These are phyloP conservation scores for Hassar affinis DNA, from an alignment of 2,113 vertebrate genomes.

Conservation along the genomic window DNA sequence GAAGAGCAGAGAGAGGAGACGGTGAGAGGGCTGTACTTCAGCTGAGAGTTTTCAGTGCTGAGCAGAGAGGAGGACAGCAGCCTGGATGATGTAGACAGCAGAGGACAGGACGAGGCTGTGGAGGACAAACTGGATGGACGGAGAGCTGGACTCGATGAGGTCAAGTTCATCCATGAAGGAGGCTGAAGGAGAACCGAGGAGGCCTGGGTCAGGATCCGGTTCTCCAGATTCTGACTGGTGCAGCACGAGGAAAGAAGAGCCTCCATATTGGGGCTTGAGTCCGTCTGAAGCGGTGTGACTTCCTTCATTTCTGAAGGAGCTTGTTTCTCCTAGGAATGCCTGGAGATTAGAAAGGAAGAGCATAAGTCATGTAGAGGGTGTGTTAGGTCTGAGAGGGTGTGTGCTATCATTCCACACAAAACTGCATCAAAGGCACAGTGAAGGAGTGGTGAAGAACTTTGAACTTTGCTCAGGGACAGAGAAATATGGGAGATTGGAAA, in stretches of 20 bases:
- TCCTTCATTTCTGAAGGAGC: conserved; percentile 60
- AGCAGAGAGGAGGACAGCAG: conserved; percentile 19
- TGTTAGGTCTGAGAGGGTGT: not conserved
- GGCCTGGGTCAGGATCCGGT: conserved; percentile 63
- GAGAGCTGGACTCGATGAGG: conserved; percentile 19
- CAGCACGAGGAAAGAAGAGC: conserved; percentile 44
- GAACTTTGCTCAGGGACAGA: conserved; percentile 1
- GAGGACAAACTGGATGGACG: conserved; percentile 47
- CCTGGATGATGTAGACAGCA: conserved; percentile 49
- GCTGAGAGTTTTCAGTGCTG: conserved; percentile 58
- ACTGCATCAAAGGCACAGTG: not conserved
- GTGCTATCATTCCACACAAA: not conserved
- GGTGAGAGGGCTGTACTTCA: conserved; percentile 17
- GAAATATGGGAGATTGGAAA: not conserved
- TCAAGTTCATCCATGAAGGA: not conserved
- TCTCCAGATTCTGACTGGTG: conserved; percentile 63
- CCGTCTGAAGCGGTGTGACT: conserved; percentile 48
- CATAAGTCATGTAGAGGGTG: not conserved
- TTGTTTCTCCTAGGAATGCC: not conserved
- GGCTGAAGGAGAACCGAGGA: not conserved
- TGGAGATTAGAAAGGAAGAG: conserved; percentile 2
- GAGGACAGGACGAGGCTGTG: conserved; percentile 49
- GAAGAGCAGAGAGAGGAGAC: conserved; percentile 35
- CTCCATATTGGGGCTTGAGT: conserved; percentile 24
- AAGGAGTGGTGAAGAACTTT: not conserved